Evolutionary conservation across 2,797 vertebrate genomes (phyloP), one percentile per base, ranked within the genome.

Genomic region (Sebastes miniatus): DNA sequence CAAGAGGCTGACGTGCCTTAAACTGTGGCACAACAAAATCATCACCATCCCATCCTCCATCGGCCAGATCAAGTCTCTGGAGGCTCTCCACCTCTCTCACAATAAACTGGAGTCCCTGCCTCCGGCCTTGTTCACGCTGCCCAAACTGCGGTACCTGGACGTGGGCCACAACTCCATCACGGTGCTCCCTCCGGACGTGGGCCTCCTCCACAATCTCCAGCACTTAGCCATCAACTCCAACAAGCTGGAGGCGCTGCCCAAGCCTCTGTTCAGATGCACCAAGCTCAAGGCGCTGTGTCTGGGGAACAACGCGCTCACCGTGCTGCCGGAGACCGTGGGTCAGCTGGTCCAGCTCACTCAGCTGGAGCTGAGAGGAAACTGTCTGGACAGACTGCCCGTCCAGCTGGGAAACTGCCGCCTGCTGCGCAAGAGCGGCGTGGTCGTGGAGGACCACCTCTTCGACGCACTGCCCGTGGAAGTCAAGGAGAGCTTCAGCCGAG

Each of bases 11-110:
- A 97, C 96, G 18, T 99, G 97, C 93, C 96, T 99, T 74, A 99
- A 99, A 89, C 91, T 99, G 83, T 99, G 98, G 98, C 97, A 99
- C 95, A 99, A 99, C 94, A 99, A 98, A 94, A 99, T 99, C 64
- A 96, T 96, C 57, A 96, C 91, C 90, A 99, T 99, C 94, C 98
- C 99, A n/a, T 92, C 96, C 81, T 97, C 97, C 77, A 98, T 99
- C 11, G 97, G 95, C 79, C 96, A 97, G 16, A 94, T 99, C 90
- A 99, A 97, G 93, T 98, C 97, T 89, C 89, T 99, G 63, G 99
- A 99, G 94, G 94, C 96, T 11, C 96, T 99, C 79, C 95, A 98
- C 92, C 96, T 99, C 77, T 98, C 97, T 20, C 97, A 99, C 93
- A 99, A 99, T 88, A 99, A 99, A 94, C 96, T 99, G 8, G 97